phyloP scores from a whole-genome alignment of 2,888 invertebrate species.

The Sinodicranocentrus sp. region DNA sequence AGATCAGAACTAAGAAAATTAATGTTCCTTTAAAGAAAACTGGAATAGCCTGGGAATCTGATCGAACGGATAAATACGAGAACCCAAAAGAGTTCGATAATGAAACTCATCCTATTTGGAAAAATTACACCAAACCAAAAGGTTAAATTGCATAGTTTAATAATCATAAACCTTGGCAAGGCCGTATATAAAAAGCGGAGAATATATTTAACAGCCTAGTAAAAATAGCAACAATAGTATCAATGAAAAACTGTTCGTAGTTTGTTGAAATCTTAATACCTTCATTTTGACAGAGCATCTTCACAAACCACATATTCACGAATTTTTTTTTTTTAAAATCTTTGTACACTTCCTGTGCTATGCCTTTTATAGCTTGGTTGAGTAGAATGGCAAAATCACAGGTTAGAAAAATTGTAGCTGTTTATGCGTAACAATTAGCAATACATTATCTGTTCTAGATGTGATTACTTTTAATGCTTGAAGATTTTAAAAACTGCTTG shows the following conservation, averaged over 20 bases:
- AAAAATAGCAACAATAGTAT: no score
- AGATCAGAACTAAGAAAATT: not conserved
- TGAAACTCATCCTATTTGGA: constrained; percentile 44
- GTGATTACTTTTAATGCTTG: not conserved
- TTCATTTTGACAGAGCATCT: no score
- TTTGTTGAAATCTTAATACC: no score
- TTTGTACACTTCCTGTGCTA: no score
- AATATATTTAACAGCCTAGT: no score
- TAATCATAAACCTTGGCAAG: no score
- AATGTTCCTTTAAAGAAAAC: constrained; percentile 54
- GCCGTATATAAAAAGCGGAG: no score
- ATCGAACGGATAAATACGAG: constrained; percentile 46
- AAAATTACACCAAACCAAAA: constrained; percentile 46
- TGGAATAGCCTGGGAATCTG: constrained; percentile 62
- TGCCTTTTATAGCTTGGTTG: no score
- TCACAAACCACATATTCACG: not conserved
- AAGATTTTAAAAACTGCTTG: not conserved
- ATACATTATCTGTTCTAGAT: not conserved
- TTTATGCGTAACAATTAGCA: not conserved
- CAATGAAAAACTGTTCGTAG: no score
- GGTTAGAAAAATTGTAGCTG: not conserved
- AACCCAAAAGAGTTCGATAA: constrained; percentile 30
- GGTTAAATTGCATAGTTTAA: no score
- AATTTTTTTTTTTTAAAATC: not conserved
- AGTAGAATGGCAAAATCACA: not conserved